phyloP scores from a whole-genome alignment of 1,140 invertebrate species.

The Hyposmocoma kahamanoa region DNA sequence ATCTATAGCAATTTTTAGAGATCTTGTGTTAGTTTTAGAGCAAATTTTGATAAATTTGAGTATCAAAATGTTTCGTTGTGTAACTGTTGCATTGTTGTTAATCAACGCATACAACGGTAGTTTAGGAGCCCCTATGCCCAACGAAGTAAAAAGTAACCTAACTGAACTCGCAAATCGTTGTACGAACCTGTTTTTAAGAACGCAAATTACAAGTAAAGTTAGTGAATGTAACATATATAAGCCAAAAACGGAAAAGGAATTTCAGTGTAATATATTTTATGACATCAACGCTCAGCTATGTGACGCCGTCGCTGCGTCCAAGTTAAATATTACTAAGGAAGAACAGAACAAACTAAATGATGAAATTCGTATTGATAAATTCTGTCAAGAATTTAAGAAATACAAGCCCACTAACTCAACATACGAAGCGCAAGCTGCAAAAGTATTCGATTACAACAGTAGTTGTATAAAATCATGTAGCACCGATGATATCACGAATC shows the following conservation, averaged over 20 bases:
- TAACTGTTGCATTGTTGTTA: constrained; percentile 36
- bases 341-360: constrained; percentile 27
- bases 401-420: constrained; percentile 18
- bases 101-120: constrained; percentile 36
- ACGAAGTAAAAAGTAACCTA: constrained; percentile 5
- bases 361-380: constrained; percentile 22
- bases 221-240: constrained; percentile 25
- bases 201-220: constrained; percentile 30
- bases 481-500: constrained; percentile 25
- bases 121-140: constrained; percentile 28
- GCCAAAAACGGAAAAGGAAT: constrained; percentile 19
- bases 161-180: constrained; percentile 33
- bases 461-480: constrained; percentile 39
- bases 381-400: constrained; percentile 30
- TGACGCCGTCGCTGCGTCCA: constrained; percentile 16
- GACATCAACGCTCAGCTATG: constrained; percentile 55
- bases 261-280: constrained; percentile 53
- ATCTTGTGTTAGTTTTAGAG: too few relatives aligned
- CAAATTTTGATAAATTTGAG: too few relatives aligned
- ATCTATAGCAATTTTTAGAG: too few relatives aligned
- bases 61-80: constrained; percentile 34
- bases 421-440: too few relatives aligned
- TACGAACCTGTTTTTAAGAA: constrained; percentile 33
- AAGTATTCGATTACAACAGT: constrained; percentile 24
- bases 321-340: constrained; percentile 27